Evolutionary conservation across 2,113 vertebrate genomes (phyloP), one percentile per base, ranked within the genome.

Genomic region (Cynoglossus semilaevis): DNA sequence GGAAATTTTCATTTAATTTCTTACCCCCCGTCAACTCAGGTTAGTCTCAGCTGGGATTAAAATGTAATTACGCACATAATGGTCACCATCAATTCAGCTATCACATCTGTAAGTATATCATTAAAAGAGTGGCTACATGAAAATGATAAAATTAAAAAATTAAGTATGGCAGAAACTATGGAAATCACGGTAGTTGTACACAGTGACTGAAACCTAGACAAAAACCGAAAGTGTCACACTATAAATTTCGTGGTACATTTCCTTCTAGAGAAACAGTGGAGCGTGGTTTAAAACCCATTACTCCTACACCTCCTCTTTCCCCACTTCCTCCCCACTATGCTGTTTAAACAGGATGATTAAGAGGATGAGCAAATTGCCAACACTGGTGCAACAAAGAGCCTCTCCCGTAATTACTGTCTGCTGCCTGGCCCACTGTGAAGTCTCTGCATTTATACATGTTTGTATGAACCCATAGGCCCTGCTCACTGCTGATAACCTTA

Each of bases 341-440:
- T 29, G 70, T 80, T 81, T 83, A 82, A 83, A 87, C 78, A 49
- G 82, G 71, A 83, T 82, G 80, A 84, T 84, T 84, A 85, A 77
- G 70, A 74, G 69, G 79, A 77, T 71, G 74, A 86, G 81, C 71
- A 88, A 88, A 87, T 85, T 86, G 80, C 80, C 78, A 83, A 82
- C 80, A 86, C 82, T 72, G 64, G 77, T 70, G 68, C 77, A 89
- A 88, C 86, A 90, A 90, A 90, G 86, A 87, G 85, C 88, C 88
- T 90, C 88, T 80, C 87, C 87, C 87, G 72, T 87, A 87, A 87
- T 90, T 83, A 89, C 83, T 77, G 64, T 82, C 68, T 83, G 67
- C 75, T 80, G 72, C 55, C 66, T 64, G 73, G 59, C 56, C 58
- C 65, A 43, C 63, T 56, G 74, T 49, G 51, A 76, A 83, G 81